Conservation (phyloP, 1,140 invertebrate species). For the Ceratina japonica region DNA sequence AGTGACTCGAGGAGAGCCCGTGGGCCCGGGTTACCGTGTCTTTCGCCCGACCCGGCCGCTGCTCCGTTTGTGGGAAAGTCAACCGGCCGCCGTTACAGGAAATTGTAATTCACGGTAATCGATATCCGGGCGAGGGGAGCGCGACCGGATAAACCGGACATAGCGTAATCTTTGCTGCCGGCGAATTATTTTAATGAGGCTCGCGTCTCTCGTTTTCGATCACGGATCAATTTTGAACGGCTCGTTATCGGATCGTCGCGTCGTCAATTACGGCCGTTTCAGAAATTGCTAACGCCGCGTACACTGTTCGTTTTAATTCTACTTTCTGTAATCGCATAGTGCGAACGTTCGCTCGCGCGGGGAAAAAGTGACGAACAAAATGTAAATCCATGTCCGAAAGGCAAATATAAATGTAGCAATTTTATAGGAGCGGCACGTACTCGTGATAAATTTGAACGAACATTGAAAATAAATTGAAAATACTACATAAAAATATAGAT, state of each 20-base stretch:
- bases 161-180: slow-evolving; percentile 48
- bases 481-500: not conserved
- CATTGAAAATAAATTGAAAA: too few relatives aligned
- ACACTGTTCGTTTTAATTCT: too few relatives aligned
- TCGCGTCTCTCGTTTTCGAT: slow-evolving; percentile 40
- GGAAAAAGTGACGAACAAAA: too few relatives aligned
- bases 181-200: slow-evolving; percentile 47
- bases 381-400: too few relatives aligned
- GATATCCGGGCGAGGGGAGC: slow-evolving; percentile 58
- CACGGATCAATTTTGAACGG: slow-evolving; percentile 16
- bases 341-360: too few relatives aligned
- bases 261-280: not conserved
- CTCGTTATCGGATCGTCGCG: slow-evolving; percentile 9
- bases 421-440: too few relatives aligned
- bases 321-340: too few relatives aligned
- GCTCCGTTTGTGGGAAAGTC: slow-evolving; percentile 42
- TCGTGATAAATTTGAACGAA: too few relatives aligned
- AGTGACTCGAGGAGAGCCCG: not conserved
- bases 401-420: too few relatives aligned
- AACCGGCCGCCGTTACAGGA: slow-evolving; percentile 41
- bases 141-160: slow-evolving; percentile 53
- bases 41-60: not conserved
- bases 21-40: not conserved
- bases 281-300: not conserved
- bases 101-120: slow-evolving; percentile 63